Evolutionary conservation across 2,797 vertebrate species (phyloP).

Genomic region (Choloepus didactylus): DNA sequence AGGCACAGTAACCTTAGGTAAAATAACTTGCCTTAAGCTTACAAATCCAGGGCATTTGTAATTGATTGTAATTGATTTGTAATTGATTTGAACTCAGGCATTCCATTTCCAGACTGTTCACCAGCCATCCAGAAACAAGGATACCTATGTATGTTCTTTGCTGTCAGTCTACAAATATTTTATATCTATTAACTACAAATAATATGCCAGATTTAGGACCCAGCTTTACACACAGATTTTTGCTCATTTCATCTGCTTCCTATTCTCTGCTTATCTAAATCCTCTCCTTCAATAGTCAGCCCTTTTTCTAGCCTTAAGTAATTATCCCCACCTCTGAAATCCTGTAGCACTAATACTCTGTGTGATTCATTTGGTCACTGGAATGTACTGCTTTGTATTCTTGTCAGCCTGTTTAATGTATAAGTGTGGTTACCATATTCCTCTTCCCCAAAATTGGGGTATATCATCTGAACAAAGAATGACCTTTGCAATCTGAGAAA

Average conservation of each 20-base stretch:
- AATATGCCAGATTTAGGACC: background rate
- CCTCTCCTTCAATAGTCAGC: background rate
- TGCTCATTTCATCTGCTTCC: background rate
- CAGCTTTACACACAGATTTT: background rate
- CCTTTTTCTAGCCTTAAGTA: background rate
- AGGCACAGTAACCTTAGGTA: background rate
- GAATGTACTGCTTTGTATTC: background rate
- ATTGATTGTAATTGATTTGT: too few relatives aligned
- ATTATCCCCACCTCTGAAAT: background rate
- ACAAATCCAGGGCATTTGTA: too few relatives aligned
- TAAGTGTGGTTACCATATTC: background rate
- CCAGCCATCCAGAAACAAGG: background rate
- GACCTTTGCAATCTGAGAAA: background rate
- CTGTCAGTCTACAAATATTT: background rate
- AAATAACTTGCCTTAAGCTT: background rate
- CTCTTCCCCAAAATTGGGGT: background rate
- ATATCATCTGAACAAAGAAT: background rate
- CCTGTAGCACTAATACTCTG: background rate
- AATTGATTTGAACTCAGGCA: too few relatives aligned
- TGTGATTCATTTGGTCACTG: background rate
- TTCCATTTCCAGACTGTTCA: background rate
- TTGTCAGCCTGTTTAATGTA: background rate
- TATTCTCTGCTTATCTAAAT: background rate
- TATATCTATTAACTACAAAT: background rate
- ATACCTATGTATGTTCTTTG: background rate